Base-by-base conservation (phyloP, 1,140 invertebrate genomes). In the Lepidostoma basale region DNA sequence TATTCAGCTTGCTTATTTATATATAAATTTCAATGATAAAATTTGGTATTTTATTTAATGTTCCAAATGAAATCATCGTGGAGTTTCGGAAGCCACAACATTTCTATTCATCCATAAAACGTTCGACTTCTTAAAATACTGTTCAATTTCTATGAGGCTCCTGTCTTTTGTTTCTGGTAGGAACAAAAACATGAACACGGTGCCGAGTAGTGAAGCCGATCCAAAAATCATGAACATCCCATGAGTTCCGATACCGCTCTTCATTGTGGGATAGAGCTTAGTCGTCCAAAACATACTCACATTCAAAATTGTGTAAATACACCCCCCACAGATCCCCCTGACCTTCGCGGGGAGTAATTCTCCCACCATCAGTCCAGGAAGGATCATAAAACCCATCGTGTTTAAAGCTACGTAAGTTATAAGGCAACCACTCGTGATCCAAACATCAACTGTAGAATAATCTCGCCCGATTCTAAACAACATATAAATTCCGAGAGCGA, bases 221-320 rank as follows among this genome's bases (percentile, higher is more conserved):
- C 89, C 90, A 74, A 94, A 94, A 10, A 90, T 76, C 2, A 82
- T 78, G 73, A 91, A 91, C 0, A 91, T 79, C 3, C 89, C 89
- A 1, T 83, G 76, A 66, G 87, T 82, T 47, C 88, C 85, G 0
- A 92, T 81, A 5, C 76, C 74, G 0, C 79, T 73, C 30, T 85
- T 84, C 66, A 92, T 80, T 1, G 82, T 74, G 0, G 89, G 88
- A 75, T 89, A 94, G 8, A 86, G 77, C 76, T 92, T 93, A 0
- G 91, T 90, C 10, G 89, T 84, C 2, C 86, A 80, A 74, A 93
- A 94, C 0, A 90, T 74, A 1, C 85, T 76, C 0, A 87, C 75
- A 76, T 90, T 89, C 76, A 89, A 89, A 0, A 88, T 75, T 67
- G 87, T 88, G 75, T 89, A 91, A 14, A 88, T 88, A 47, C 85